These are phyloP conservation scores for Pampusana beccarii DNA, from an alignment of 2,113 vertebrate genomes.

Conservation along the genomic window DNA sequence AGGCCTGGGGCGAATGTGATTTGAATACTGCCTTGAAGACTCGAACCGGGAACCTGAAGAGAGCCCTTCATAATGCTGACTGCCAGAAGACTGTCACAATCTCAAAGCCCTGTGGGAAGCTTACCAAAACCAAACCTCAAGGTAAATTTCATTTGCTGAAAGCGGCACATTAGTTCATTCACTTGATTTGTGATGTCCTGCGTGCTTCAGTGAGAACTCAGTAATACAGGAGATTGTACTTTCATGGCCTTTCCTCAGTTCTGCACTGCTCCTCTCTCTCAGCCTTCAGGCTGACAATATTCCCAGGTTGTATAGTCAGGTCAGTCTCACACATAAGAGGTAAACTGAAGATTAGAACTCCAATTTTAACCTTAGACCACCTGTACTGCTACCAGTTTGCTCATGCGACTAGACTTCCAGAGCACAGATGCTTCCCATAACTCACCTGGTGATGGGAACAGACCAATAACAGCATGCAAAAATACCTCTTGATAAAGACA, in stretches of 20 bases:
- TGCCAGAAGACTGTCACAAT: conserved; percentile 90
- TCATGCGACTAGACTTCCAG: neutral
- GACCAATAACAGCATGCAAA: neutral
- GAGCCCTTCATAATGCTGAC: conserved; percentile 91
- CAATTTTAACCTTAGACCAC: neutral
- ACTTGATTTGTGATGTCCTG: neutral
- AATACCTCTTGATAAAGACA: neutral
- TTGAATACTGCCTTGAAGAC: conserved; percentile 89
- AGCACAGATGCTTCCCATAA: neutral
- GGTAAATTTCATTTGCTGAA: conserved; percentile 73
- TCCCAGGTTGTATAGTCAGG: neutral
- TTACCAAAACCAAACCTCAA: conserved; percentile 92
- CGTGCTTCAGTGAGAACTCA: neutral
- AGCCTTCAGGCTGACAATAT: neutral
- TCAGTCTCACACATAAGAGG: neutral
- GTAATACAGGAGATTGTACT: neutral
- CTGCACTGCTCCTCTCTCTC: neutral
- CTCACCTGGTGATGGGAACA: neutral
- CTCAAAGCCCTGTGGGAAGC: conserved; percentile 93
- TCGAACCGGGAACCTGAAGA: conserved; percentile 88
- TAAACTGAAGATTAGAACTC: neutral
- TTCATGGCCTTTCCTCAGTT: neutral
- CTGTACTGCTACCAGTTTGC: neutral
- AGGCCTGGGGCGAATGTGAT: conserved; percentile 97
- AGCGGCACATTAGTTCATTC: neutral